phyloP scores from a whole-genome alignment of 2,797 vertebrate genomes.

The Rhodeus uyekii region DNA sequence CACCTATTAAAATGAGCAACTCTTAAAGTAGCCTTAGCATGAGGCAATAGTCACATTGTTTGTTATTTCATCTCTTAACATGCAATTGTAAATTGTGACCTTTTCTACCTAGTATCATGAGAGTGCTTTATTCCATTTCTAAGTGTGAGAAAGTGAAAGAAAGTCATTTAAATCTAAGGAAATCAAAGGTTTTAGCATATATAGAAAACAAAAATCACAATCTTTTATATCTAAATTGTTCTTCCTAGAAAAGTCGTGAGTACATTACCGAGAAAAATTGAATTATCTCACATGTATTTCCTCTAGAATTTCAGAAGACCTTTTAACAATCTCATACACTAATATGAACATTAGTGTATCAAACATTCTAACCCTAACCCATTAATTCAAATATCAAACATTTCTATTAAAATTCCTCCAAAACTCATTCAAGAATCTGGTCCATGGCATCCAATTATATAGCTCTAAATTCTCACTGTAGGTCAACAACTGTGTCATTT shows the following conservation, averaged over 20 bases:
- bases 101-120: not conserved
- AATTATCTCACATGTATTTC: not conserved
- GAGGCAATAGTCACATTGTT: not conserved
- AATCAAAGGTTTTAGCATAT: not conserved
- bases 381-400: too few species aligned
- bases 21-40: not conserved
- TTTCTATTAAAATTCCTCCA: not conserved
- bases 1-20: not conserved
- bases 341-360: too few species aligned
- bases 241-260: too few species aligned
- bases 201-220: not conserved
- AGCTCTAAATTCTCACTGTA: not conserved
- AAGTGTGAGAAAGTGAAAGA: not conserved
- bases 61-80: too few species aligned
- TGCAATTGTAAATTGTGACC: not conserved
- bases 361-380: too few species aligned
- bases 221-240: not conserved
- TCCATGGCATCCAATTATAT: not conserved
- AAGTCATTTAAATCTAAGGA: not conserved
- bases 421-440: not conserved
- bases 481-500: not conserved
- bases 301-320: not conserved
- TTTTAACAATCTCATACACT: not conserved
- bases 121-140: not conserved
- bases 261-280: not conserved